Conservation (phyloP, 92 coral and sea anemone species). For the Epizoanthus rinbou region DNA sequence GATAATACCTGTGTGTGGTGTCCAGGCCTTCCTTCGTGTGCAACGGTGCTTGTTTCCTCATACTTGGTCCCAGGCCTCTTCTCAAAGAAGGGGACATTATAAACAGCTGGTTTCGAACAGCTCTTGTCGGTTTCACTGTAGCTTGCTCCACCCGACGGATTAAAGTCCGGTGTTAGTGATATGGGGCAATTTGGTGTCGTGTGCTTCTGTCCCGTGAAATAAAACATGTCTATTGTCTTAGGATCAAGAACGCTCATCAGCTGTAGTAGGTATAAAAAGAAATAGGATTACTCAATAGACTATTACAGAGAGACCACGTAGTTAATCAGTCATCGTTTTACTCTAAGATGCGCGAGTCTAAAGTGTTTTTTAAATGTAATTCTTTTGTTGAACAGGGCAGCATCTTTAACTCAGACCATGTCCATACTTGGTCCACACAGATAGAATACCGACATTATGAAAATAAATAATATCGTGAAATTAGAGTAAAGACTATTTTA, state of each 20-base stretch:
- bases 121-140: slow-evolving; percentile 42
- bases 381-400: too few species aligned
- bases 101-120: slow-evolving; percentile 60
- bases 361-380: too few species aligned
- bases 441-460: too few species aligned
- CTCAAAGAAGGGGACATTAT: slow-evolving; percentile 77
- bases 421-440: too few species aligned
- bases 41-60: slow-evolving; percentile 65
- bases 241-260: slow-evolving; percentile 81
- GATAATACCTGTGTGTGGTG: slow-evolving; percentile 91
- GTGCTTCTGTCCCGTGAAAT: slow-evolving; percentile 83
- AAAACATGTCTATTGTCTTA: slow-evolving; percentile 78
- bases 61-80: slow-evolving; percentile 76
- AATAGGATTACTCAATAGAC: too few species aligned
- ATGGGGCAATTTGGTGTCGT: slow-evolving; percentile 94
- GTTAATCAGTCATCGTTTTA: too few species aligned
- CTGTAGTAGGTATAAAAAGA: slow-evolving; percentile 45
- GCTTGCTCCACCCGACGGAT: slow-evolving; percentile 80
- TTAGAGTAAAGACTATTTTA: too few species aligned
- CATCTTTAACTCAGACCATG: too few species aligned
- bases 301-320: too few species aligned
- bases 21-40: slow-evolving; percentile 97
- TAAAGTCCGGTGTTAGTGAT: slow-evolving; percentile 69
- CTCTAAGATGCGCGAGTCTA: too few species aligned
- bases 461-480: too few species aligned